Base-by-base conservation (phyloP, 1,140 invertebrate species). In the Bicyclus anynana region DNA sequence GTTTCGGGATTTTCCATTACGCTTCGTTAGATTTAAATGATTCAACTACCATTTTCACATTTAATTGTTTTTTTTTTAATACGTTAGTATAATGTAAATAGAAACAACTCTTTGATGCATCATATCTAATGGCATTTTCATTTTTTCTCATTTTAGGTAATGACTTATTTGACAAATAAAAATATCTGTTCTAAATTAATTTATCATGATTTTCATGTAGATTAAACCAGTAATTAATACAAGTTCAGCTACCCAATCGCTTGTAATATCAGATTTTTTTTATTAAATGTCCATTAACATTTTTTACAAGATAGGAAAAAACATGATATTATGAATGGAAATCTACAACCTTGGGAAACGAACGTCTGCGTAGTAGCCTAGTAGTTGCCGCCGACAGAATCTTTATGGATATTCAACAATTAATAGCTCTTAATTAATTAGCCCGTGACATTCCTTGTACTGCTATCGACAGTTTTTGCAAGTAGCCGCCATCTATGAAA, bases 351-450 rank as follows among this genome's bases (percentile, higher is more conserved):
- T 53, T 53, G 49, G 29, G 56, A 47, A 48, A 59, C 27, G 20
- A 53, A 53, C 29, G n/a, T 44, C 37, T 33, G 20, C 47, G 3
- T 9, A 44, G 18, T 50, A 14, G 48, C 51, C 33, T 48, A 60
- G n/a, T n/a, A n/a, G n/a, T n/a, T n/a, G 42, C 52, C 52, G 47
- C 56, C 44, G 53, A 46, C 56, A 63, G 64, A 73, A 73, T 74
- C 53, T 61, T 69, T 80, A 80, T 75, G 62, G 66, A 69, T 72
- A 84, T 71, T 69, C 67, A 59, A 69, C 69, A 67, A 76, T 79
- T 74, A 77, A 75, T 79, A 74, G 76, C 63, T 69, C 65, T 77
- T 78, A 80, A 80, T 83, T 77, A 81, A 81, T 81, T 78, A 67
- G 64, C 69, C 64, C 60, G 70, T 59, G 57, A 38, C 50, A 53